These are phyloP conservation scores for Sebastes taczanowskii DNA, from an alignment of 2,797 vertebrate genomes.

Conservation along the genomic window DNA sequence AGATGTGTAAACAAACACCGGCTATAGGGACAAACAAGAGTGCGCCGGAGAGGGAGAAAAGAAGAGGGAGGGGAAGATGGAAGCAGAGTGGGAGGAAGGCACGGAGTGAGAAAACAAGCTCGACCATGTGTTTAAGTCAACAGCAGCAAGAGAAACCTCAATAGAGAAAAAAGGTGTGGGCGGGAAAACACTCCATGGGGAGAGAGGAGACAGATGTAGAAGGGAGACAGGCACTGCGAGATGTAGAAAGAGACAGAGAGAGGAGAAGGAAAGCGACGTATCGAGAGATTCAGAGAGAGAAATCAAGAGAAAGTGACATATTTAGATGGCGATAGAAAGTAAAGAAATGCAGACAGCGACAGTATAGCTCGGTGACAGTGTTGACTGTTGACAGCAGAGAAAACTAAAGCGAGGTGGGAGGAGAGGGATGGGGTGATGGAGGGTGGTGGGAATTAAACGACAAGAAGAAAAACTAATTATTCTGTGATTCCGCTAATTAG, in stretches of 20 bases:
- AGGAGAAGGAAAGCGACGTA: slow-evolving; percentile 11
- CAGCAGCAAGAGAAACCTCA: slow-evolving; percentile 73
- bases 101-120: slow-evolving; percentile 73
- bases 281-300: slow-evolving; percentile 18
- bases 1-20: slow-evolving; percentile 75
- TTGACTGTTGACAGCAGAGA: slow-evolving; percentile 62
- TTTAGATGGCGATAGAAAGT: slow-evolving; percentile 16
- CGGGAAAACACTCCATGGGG: slow-evolving; percentile 68
- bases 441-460: slow-evolving; percentile 73
- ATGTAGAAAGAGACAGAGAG: slow-evolving; percentile 34
- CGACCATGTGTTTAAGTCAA: slow-evolving; percentile 79
- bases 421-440: slow-evolving; percentile 52
- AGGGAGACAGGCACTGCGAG: slow-evolving; percentile 41
- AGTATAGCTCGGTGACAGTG: slow-evolving; percentile 25
- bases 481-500: slow-evolving; percentile 85
- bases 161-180: slow-evolving; percentile 74
- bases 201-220: slow-evolving; percentile 68
- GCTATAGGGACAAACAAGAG: slow-evolving; percentile 61
- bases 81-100: slow-evolving; percentile 70
- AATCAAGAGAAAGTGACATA: slow-evolving; percentile 29
- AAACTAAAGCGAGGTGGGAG: slow-evolving; percentile 41
- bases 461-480: slow-evolving; percentile 83
- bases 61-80: slow-evolving; percentile 44
- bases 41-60: slow-evolving; percentile 9
- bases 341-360: not conserved